Evolutionary conservation across 2,797 vertebrate genomes (phyloP), one percentile per base, ranked within the genome.

Genomic region (Crypturellus tataupa): DNA sequence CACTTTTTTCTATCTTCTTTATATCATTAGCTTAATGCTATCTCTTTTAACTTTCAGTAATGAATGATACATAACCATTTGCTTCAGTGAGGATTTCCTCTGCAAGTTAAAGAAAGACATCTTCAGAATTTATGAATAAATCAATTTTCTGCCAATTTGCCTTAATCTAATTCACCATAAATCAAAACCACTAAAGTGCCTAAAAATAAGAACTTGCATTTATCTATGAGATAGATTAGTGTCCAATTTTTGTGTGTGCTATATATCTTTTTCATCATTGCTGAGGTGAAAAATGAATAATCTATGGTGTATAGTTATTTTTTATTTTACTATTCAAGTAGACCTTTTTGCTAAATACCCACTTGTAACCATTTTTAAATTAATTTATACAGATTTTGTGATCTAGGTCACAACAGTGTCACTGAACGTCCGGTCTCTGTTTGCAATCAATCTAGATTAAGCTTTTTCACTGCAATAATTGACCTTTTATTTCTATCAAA

Each of bases 381-480:
- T 90, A 94, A 94, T 90, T 80, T 85, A 87, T 80, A 13, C 9
- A 40, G 8, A 4, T 77, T 94, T 94, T 90, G 71, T 72, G 44
- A 62, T 75, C 71, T 68, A 12, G 19, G 56, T 53, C 53, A 82
- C 47, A 93, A 60, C 12, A 70, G 9, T 47, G 78, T 75, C 68
- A 70, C 6, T 70, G 71, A 93, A 85, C 16, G 44, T 6, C 79
- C 47, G 77, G 68, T 64, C 16, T 23, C 13, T 6, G 9, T 75
- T 92, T 87, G 64, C 20, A 75, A 62, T 69, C 58, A 86, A 77
- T 67, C 42, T 60, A 73, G 21, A 80, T 84, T 79, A 86, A 90
- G 27, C 23, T 85, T 27, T 27, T 86, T 84, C 21, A 55, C 83
- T 85, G 24, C 14, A 77, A 55, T 82, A 94, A 64, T 47, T 77